Evolutionary conservation across 2,797 vertebrate genomes (phyloP), one percentile per base, ranked within the genome.

Genomic region (Mareca strepera): DNA sequence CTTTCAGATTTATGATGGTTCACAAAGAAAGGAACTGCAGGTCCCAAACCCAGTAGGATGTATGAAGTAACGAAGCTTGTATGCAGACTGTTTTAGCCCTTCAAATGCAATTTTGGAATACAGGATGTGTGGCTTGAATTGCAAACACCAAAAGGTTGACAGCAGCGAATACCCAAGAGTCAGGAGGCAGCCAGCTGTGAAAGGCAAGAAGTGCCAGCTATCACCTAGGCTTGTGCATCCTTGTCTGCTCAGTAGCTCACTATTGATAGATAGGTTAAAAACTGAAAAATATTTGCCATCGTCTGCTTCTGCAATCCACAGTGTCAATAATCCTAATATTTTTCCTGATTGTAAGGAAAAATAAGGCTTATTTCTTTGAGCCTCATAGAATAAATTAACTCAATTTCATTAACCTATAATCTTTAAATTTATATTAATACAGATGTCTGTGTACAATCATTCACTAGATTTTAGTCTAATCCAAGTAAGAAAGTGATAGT

Each of bases 81-180:
- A 14, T 6, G 26, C 23, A 76, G 56, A 7, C 25, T 68, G 5
- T 31, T 82, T 4, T 26, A 75, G 17, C 14, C 29, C 75, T 0
- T 41, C 44, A 62, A 62, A 69, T 21, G 22, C 62, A 67, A 12
- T 2, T 50, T 22, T 37, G n/a, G 13, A 18, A 77, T 88, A 62
- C 8, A 9, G 37, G 7, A 43, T 23, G 63, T 83, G 48, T 50
- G 67, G 21, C 29, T 41, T 50, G 43, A 88, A 69, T 7, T 78
- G 16, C 16, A 62, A 76, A 62, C 25, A 76, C 10, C 41, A 62
- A 62, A 78, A 78, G 20, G 39, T 3, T 70, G 26, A 58, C 28
- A 78, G 3, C 28, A 82, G 18, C 0, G 2, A 88, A 37, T 50
- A 29, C 9, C 1, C 1, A 29, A 70, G 23, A 62, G 12, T 20